Evolutionary conservation across 1,140 invertebrate species (phyloP).

Genomic region (Charaxes varanes): DNA sequence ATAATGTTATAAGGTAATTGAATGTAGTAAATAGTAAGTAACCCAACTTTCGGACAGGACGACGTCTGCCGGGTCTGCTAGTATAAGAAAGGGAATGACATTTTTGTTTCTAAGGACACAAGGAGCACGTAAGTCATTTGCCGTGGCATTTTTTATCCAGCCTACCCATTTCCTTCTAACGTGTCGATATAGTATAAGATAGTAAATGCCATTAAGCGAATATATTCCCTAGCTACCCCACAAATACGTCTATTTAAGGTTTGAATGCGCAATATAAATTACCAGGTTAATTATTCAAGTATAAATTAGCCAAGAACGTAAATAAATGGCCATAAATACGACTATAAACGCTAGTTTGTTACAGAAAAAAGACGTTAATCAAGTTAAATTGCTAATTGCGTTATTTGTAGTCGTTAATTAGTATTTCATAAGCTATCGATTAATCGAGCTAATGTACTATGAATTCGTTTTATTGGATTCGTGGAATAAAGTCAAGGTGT

Average conservation of each 20-base stretch:
- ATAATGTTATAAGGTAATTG: too few relatives aligned
- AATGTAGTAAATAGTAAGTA: too few relatives aligned
- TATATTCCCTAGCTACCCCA: too few relatives aligned
- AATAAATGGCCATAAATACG: not conserved
- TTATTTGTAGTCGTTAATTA: slow-evolving; percentile 3
- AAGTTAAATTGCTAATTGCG: slow-evolving; percentile 1
- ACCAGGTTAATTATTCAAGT: slow-evolving; percentile 3
- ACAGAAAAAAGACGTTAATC: slow-evolving; percentile 1
- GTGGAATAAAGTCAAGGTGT: slow-evolving; percentile 5
- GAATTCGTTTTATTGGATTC: slow-evolving; percentile 1
- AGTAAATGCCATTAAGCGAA: too few relatives aligned
- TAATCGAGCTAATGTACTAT: slow-evolving; percentile 6
- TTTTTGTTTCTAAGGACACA: too few relatives aligned
- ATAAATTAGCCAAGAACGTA: slow-evolving; percentile 1
- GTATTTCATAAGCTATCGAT: slow-evolving; percentile 1
- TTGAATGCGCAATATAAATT: slow-evolving; percentile 3
- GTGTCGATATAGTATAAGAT: too few relatives aligned
- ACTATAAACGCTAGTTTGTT: not conserved
- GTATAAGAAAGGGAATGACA: too few relatives aligned
- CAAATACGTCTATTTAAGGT: not conserved
- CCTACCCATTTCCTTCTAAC: too few relatives aligned
- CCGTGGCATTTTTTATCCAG: too few relatives aligned
- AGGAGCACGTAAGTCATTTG: too few relatives aligned
- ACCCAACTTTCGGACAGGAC: too few relatives aligned
- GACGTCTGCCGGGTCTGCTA: too few relatives aligned